Evolutionary conservation across 2,113 vertebrate species (phyloP).

Genomic region (Pollachius pollachius): DNA sequence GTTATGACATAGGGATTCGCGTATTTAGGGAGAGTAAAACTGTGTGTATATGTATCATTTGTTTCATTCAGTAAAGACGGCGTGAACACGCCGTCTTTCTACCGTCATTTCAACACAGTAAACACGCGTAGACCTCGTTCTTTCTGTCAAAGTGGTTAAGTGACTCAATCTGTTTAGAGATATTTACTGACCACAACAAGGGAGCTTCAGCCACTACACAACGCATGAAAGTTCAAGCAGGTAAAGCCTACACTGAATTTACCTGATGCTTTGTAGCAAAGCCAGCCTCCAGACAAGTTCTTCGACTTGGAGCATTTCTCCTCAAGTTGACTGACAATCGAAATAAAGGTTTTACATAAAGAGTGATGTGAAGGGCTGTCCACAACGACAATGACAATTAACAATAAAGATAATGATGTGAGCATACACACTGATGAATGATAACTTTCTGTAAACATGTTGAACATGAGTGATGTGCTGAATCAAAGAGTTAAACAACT

Average conservation of each 20-base stretch:
- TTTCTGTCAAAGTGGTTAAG: neutral
- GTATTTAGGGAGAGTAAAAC: too few species aligned
- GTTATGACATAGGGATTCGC: too few species aligned
- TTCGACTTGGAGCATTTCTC: conserved; percentile 9
- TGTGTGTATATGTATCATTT: too few species aligned
- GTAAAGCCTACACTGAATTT: too few species aligned
- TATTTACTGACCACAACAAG: neutral
- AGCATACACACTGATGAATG: neutral
- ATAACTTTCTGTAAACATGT: neutral
- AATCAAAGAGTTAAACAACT: neutral
- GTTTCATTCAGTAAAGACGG: too few species aligned
- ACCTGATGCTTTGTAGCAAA: neutral
- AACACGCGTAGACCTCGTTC: neutral
- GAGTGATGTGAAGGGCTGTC: neutral
- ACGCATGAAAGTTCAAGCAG: conserved; percentile 10
- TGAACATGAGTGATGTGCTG: neutral
- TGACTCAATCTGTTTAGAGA: too few species aligned
- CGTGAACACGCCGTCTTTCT: too few species aligned
- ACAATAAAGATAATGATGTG: neutral
- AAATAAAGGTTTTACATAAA: conserved; percentile 13
- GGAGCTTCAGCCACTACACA: neutral
- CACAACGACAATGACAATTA: neutral
- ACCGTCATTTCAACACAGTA: too few species aligned
- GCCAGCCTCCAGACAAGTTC: conserved; percentile 13
- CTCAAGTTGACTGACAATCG: conserved; percentile 16